These are phyloP conservation scores for Xenotilapia caudafasciata DNA, from an alignment of 2,113 vertebrate species.

Conservation along the genomic window DNA sequence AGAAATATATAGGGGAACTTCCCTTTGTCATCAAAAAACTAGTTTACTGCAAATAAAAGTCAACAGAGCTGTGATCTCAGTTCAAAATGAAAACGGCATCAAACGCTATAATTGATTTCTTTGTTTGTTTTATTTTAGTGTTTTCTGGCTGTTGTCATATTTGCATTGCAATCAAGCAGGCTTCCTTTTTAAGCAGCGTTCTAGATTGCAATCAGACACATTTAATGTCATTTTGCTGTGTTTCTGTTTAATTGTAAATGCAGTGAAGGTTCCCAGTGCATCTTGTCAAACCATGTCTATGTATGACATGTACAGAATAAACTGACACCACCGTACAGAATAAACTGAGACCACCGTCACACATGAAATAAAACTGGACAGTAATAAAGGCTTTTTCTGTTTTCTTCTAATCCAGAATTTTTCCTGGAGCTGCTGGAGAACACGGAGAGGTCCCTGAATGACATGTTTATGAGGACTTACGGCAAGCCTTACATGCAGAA, in stretches of 20 bases:
- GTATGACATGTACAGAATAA: background rate
- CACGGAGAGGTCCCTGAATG: slow-evolving; percentile 86
- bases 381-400: slow-evolving; percentile 34
- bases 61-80: background rate
- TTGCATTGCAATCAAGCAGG: background rate
- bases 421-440: slow-evolving; percentile 95
- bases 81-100: slow-evolving; percentile 18
- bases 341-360: background rate
- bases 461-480: slow-evolving; percentile 91
- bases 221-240: background rate
- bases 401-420: slow-evolving; percentile 75
- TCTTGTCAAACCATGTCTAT: background rate
- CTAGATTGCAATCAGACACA: background rate
- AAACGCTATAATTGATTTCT: background rate
- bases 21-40: background rate
- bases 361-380: slow-evolving; percentile 69
- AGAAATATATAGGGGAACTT: slow-evolving; percentile 6
- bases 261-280: background rate
- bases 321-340: background rate
- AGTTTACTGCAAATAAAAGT: background rate
- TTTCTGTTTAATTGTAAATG: background rate
- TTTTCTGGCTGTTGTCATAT: background rate
- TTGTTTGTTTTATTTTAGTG: background rate
- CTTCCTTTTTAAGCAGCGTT: background rate
- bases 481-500: slow-evolving; percentile 95